A percentile compares a stretch with the other conserved stretches of the same genome.
phyloP scores from a whole-genome alignment of 2,113 vertebrate genomes.

The Sarotherodon lohbergeri region DNA sequence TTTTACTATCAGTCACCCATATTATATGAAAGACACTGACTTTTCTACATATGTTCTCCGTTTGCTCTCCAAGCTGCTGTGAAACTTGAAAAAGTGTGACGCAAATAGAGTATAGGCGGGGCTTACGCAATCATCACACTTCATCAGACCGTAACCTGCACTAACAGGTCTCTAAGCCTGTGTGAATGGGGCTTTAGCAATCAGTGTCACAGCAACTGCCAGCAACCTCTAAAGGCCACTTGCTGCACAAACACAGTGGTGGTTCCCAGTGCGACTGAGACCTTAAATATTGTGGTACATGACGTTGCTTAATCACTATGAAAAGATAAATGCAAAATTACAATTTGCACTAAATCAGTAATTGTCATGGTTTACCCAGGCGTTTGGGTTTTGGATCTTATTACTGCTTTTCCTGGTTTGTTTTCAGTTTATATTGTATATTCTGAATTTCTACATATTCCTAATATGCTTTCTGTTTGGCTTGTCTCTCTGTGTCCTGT shows the following conservation, averaged over 20 bases:
- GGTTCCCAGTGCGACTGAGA: background rate
- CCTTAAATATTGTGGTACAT: background rate
- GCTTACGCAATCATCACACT: background rate
- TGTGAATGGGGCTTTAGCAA: background rate
- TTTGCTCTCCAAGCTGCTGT: background rate
- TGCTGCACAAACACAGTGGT: background rate
- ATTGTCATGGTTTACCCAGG: background rate
- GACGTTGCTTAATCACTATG: background rate
- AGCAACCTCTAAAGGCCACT: background rate
- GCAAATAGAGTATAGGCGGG: background rate
- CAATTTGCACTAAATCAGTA: background rate
- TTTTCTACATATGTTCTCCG: background rate
- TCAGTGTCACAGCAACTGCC: background rate
- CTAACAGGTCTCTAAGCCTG: background rate
- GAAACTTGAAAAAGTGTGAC: background rate
- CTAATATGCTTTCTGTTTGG: background rate
- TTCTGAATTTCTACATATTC: background rate
- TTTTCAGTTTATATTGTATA: background rate
- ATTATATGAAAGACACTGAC: background rate
- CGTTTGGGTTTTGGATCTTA: background rate
- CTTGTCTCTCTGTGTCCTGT: background rate
- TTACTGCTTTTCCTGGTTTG: background rate
- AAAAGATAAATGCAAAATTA: background rate
- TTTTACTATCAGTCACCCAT: rapidly evolving
- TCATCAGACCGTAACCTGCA: background rate